These are phyloP conservation scores for Drosophila monieri DNA, from an alignment of 2,888 invertebrate genomes.

Conservation along the genomic window DNA sequence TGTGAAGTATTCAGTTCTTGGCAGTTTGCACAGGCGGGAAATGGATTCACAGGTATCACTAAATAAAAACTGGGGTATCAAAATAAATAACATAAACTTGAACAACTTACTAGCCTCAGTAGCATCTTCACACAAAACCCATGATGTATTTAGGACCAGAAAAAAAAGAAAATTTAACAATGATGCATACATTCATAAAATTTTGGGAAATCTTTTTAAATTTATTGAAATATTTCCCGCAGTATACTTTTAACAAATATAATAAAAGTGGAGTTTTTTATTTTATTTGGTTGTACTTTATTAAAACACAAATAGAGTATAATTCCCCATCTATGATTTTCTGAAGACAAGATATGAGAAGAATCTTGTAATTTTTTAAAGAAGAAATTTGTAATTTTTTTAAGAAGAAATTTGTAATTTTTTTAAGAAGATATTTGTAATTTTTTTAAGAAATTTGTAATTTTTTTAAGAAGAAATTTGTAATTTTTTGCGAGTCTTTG, in stretches of 20 bases:
- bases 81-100: background rate
- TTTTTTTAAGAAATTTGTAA: too few relatives aligned
- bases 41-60: background rate
- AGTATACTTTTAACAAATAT: background rate
- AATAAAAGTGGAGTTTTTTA: too few relatives aligned
- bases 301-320: too few relatives aligned
- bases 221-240: background rate
- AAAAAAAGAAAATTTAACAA: background rate
- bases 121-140: background rate
- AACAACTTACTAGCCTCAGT: background rate
- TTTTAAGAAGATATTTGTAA: too few relatives aligned
- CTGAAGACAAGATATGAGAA: too few relatives aligned
- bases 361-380: too few relatives aligned
- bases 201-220: background rate
- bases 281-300: too few relatives aligned
- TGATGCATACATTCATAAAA: background rate
- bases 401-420: too few relatives aligned
- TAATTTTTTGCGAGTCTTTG: too few relatives aligned
- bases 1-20: background rate
- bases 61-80: background rate
- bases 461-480: too few relatives aligned
- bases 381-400: too few relatives aligned
- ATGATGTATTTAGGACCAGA: background rate
- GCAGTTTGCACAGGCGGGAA: slow-evolving; percentile 7
- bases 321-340: too few relatives aligned